phyloP scores from a whole-genome alignment of 2,797 vertebrate species.

The Austrolebias charrua region DNA sequence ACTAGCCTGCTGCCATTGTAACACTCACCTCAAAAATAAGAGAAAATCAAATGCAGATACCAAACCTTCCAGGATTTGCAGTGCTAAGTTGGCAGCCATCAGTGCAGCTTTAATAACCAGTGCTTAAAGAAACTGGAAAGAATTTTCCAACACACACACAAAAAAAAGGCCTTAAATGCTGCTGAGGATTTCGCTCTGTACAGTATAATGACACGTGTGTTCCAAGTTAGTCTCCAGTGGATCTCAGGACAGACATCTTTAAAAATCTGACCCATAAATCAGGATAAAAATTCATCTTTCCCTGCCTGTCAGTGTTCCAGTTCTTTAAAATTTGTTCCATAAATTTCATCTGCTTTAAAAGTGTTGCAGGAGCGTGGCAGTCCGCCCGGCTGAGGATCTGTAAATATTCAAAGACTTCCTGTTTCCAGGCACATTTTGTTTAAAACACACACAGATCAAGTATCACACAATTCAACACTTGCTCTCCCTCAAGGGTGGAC shows the following conservation, averaged over 20 bases:
- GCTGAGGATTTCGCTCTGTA: conserved; percentile 5
- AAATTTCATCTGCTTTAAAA: conserved; percentile 26
- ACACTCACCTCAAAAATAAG: not conserved
- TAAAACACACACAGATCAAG: no score
- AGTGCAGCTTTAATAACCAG: not conserved
- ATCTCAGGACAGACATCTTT: conserved; percentile 29
- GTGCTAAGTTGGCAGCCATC: not conserved
- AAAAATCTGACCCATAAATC: conserved; percentile 32
- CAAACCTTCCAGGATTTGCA: not conserved
- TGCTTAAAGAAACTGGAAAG: not conserved
- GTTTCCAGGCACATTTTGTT: conserved; percentile 11
- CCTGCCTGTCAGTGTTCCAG: conserved; percentile 3
- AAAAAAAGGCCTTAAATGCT: not conserved
- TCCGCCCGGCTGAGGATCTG: conserved; percentile 16
- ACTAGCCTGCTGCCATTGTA: not conserved
- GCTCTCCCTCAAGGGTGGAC: no score
- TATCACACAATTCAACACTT: no score
- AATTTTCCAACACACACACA: conserved; percentile 2
- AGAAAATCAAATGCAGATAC: not conserved
- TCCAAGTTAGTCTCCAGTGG: conserved; percentile 18
- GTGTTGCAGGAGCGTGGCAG: conserved; percentile 2
- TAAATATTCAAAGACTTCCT: conserved; percentile 10
- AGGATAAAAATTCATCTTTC: conserved; percentile 12
- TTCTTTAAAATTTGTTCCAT: conserved; percentile 23
- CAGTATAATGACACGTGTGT: conserved; percentile 29